Evolutionary conservation across 1,140 invertebrate genomes (phyloP).

Genomic region (Drosophila nigrodunni): DNA sequence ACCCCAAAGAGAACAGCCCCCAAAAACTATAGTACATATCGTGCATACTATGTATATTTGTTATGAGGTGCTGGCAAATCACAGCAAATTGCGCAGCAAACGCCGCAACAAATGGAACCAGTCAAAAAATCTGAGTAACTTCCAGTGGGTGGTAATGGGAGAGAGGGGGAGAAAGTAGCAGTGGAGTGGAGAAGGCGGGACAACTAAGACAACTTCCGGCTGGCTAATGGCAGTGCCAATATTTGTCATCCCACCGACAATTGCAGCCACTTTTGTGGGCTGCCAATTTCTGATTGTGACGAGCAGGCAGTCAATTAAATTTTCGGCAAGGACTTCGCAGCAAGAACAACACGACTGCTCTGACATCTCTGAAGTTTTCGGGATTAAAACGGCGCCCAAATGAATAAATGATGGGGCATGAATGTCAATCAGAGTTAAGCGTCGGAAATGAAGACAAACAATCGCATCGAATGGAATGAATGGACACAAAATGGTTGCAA

Average conservation of each 20-base stretch:
- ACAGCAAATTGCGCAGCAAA: slow-evolving; percentile 43
- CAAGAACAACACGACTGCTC: not conserved
- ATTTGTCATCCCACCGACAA: slow-evolving; percentile 48
- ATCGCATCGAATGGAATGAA: slow-evolving; percentile 45
- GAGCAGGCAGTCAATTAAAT: slow-evolving; percentile 53
- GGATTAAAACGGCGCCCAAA: slow-evolving; percentile 60
- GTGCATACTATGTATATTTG: not conserved
- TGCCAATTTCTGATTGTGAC: slow-evolving; percentile 39
- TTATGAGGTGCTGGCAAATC: slow-evolving; percentile 28
- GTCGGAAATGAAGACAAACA: slow-evolving; percentile 57
- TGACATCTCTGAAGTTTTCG: slow-evolving; percentile 27
- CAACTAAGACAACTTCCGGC: slow-evolving; percentile 14
- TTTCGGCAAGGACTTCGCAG: slow-evolving; percentile 13
- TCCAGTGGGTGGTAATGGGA: not conserved
- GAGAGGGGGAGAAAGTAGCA: not conserved
- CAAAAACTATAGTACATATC: not conserved
- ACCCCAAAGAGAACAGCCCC: slow-evolving; percentile 37
- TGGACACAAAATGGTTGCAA: slow-evolving; percentile 44
- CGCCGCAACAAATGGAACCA: slow-evolving; percentile 24
- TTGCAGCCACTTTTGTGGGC: slow-evolving; percentile 50
- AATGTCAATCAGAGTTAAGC: slow-evolving; percentile 80
- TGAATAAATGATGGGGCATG: slow-evolving; percentile 81
- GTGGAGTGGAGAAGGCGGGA: not conserved
- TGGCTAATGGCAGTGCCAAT: slow-evolving; percentile 46
- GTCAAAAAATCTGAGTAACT: slow-evolving; percentile 31